Conservation (phyloP, 2,797 vertebrate species). For the Oreochromis mossambicus region DNA sequence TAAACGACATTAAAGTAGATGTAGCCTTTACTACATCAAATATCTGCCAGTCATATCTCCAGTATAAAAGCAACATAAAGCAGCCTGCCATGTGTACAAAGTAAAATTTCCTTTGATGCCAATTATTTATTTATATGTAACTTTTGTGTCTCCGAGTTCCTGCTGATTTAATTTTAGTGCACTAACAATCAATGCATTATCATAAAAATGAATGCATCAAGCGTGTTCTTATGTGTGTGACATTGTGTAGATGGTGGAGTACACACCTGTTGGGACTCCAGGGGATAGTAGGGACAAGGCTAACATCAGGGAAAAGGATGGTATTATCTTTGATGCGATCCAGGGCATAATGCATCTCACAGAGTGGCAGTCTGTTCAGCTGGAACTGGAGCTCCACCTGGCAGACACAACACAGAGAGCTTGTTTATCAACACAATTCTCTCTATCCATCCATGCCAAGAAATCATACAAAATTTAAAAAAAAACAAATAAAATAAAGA, state of each 20-base stretch:
- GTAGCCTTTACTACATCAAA: neutral
- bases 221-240: neutral
- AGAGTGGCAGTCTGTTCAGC: slow-evolving; percentile 94
- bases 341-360: slow-evolving; percentile 99
- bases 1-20: neutral
- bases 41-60: neutral
- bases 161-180: neutral
- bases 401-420: neutral
- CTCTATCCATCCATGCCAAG: neutral
- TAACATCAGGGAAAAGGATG: slow-evolving; percentile 93
- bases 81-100: neutral
- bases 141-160: neutral
- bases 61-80: neutral
- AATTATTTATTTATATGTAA: neutral
- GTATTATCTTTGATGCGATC: slow-evolving; percentile 94
- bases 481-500: neutral
- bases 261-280: slow-evolving; percentile 98
- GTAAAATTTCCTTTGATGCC: neutral
- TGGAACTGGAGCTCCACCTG: slow-evolving; percentile 99
- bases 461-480: neutral
- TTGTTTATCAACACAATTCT: neutral
- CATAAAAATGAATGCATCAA: neutral
- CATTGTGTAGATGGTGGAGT: neutral
- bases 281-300: slow-evolving; percentile 91
- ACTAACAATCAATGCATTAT: neutral